A percentile compares a stretch with the other conserved stretches of the same genome.
These are phyloP conservation scores for Jordanella pulchra DNA, from an alignment of 2,797 vertebrate species.

Conservation along the genomic window DNA sequence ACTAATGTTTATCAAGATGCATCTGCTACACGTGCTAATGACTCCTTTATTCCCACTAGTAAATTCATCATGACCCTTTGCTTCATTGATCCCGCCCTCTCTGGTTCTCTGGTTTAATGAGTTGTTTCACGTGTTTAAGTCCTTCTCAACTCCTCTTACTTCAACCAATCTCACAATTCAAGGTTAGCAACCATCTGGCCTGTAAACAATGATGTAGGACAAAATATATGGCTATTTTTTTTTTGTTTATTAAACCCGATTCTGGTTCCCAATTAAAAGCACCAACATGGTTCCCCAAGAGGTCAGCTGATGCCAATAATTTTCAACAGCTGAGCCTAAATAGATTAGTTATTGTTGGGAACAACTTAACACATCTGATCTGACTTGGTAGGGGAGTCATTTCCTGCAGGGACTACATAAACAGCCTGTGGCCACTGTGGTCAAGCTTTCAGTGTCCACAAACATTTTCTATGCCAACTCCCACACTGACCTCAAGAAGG, in stretches of 20 bases:
- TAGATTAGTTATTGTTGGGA: conserved; percentile 35
- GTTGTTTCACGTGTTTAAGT: conserved; percentile 43
- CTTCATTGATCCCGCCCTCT: conserved; percentile 38
- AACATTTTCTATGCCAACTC: conserved; percentile 63
- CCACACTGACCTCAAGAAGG: conserved; percentile 58
- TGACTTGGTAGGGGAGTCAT: conserved; percentile 64
- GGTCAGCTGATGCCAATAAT: conserved; percentile 38
- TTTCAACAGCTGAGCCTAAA: conserved; percentile 46
- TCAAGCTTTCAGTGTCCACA: conserved; percentile 46
- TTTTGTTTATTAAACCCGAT: background rate
- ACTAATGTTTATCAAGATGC: conserved; percentile 43
- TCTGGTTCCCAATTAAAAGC: conserved; percentile 12
- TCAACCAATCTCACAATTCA: background rate
- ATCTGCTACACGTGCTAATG: conserved; percentile 19
- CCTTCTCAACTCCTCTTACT: background rate
- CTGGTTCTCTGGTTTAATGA: conserved; percentile 57
- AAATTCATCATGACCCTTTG: conserved; percentile 61
- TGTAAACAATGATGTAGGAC: background rate
- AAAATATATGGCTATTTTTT: background rate
- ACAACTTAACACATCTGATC: conserved; percentile 44
- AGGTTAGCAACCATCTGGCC: background rate
- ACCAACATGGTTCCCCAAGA: conserved; percentile 8
- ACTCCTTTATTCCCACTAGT: conserved; percentile 30
- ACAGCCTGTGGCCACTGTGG: conserved; percentile 52
- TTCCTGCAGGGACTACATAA: conserved; percentile 66